Conservation (phyloP, 2,888 invertebrate genomes). For the Camponotus fellah region DNA sequence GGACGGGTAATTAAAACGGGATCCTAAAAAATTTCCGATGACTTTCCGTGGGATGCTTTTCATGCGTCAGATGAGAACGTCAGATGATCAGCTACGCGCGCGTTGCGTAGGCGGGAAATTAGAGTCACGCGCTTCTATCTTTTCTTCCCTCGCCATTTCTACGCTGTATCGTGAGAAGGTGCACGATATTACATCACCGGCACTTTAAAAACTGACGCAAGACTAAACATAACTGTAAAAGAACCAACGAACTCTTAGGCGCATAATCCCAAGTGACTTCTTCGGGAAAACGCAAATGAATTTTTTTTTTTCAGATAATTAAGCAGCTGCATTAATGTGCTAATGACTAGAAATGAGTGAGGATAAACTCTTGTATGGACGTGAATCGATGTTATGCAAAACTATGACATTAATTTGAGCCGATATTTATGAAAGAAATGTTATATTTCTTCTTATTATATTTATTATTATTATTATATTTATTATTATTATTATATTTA, state of each 20-base stretch:
- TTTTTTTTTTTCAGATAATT: conserved; percentile 41
- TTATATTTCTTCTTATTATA: too few relatives aligned
- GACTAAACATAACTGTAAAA: conserved; percentile 41
- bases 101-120: conserved; percentile 71
- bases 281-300: conserved; percentile 27
- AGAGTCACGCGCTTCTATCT: conserved; percentile 56
- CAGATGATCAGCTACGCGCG: conserved; percentile 61
- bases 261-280: conserved; percentile 27
- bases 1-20: conserved; percentile 6
- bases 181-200: conserved; percentile 57
- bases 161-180: conserved; percentile 66
- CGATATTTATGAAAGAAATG: background rate
- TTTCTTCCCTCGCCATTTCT: conserved; percentile 58
- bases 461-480: too few relatives aligned
- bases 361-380: conserved; percentile 11
- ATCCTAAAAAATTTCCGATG: conserved; percentile 55
- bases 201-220: conserved; percentile 57
- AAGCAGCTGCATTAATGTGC: conserved; percentile 22
- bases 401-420: background rate
- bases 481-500: background rate
- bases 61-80: conserved; percentile 54
- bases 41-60: conserved; percentile 62
- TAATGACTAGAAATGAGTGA: conserved; percentile 1
- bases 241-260: conserved; percentile 40
- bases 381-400: conserved; percentile 11